Conservation (phyloP, 2,113 vertebrate species). For the Rhizomys pruinosus region DNA sequence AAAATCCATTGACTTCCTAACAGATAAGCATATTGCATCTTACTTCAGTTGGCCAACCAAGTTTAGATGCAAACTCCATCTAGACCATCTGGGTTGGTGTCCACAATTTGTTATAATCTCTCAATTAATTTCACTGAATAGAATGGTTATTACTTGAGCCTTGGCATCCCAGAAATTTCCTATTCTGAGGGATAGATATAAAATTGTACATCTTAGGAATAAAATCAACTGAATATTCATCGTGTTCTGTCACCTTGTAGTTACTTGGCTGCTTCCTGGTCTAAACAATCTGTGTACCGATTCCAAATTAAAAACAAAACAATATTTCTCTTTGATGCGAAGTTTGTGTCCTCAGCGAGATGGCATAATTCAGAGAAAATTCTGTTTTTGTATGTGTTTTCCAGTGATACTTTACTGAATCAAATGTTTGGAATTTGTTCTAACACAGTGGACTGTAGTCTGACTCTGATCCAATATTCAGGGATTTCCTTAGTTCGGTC, state of each 20-base stretch:
- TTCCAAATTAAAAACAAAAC: conserved; percentile 84
- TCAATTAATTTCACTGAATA: conserved; percentile 81
- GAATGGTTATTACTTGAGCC: conserved; percentile 78
- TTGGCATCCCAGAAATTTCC: conserved; percentile 81
- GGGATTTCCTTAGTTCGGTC: conserved; percentile 60
- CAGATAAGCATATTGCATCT: conserved; percentile 49
- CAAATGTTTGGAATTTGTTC: conserved; percentile 69
- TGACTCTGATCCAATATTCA: conserved; percentile 67
- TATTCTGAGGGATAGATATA: conserved; percentile 83
- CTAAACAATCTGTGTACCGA: conserved; percentile 85
- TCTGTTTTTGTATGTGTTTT: conserved; percentile 64
- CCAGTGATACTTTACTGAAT: conserved; percentile 50
- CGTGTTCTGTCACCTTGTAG: conserved; percentile 85
- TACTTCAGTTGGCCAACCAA: conserved; percentile 50
- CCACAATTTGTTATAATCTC: conserved; percentile 70
- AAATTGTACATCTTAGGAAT: conserved; percentile 84
- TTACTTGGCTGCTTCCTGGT: conserved; percentile 83
- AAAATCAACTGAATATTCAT: conserved; percentile 90
- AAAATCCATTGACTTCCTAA: conserved; percentile 45
- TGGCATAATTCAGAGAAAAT: conserved; percentile 59
- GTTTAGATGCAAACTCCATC: conserved; percentile 71
- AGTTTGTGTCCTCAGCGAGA: conserved; percentile 74
- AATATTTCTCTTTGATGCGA: conserved; percentile 80
- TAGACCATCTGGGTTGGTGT: conserved; percentile 79
- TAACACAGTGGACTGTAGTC: conserved; percentile 57